Evolutionary conservation across 2,113 vertebrate species (phyloP).

Genomic region (Eclectus roratus): DNA sequence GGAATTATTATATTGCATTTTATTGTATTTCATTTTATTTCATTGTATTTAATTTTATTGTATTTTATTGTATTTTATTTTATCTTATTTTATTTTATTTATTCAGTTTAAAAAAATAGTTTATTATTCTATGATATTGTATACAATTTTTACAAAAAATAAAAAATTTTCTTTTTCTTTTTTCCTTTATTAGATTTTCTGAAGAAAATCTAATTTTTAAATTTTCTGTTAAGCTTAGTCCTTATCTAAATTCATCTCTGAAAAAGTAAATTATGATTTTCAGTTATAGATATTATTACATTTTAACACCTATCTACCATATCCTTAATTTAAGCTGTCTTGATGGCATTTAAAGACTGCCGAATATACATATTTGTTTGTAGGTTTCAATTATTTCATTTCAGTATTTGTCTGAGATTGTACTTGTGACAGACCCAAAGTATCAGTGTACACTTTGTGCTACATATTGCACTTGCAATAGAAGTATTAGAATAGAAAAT

Average conservation of each 20-base stretch:
- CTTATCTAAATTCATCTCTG: not conserved
- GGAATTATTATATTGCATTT: not conserved
- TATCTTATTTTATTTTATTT: too few relatives aligned
- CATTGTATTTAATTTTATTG: too few relatives aligned
- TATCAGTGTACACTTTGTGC: not conserved
- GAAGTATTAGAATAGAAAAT: not conserved
- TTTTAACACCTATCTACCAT: not conserved
- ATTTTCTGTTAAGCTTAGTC: not conserved
- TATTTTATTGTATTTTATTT: too few relatives aligned
- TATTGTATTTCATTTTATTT: not conserved
- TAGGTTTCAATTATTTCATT: not conserved
- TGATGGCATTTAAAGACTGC: not conserved
- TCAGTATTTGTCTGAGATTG: not conserved
- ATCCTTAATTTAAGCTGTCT: not conserved
- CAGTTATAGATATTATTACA: not conserved
- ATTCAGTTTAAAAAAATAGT: too few relatives aligned
- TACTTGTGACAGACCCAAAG: not conserved
- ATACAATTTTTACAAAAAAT: not conserved
- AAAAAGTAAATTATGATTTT: not conserved
- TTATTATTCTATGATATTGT: not conserved
- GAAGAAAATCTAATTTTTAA: not conserved
- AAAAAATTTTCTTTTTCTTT: not conserved
- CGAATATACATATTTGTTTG: not conserved
- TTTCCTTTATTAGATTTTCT: not conserved
- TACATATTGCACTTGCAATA: not conserved